phyloP scores from a whole-genome alignment of 2,113 vertebrate species.

The Anser brachyrhynchus region DNA sequence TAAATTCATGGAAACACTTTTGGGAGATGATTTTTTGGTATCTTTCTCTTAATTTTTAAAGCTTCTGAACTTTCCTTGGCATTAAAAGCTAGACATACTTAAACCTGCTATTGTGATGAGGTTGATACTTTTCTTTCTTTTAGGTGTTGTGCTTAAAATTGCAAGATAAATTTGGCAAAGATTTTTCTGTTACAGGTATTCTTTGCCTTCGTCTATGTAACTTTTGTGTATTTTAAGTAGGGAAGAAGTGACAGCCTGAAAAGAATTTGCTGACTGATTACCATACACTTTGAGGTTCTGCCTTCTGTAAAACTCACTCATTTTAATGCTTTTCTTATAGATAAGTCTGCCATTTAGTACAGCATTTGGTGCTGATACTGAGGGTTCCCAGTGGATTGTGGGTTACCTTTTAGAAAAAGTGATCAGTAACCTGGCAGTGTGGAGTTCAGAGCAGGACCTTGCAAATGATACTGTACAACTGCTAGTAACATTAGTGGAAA shows the following conservation, averaged over 20 bases:
- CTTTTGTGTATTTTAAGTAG: slow-evolving; percentile 34
- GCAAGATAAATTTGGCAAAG: slow-evolving; percentile 41
- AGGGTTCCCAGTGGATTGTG: slow-evolving; percentile 98
- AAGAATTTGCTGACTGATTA: slow-evolving; percentile 51
- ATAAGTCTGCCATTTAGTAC: slow-evolving; percentile 95
- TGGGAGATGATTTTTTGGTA: neutral
- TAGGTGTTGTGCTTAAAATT: neutral
- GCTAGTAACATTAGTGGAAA: slow-evolving; percentile 96
- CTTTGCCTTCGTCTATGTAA: slow-evolving; percentile 44
- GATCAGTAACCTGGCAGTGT: slow-evolving; percentile 97
- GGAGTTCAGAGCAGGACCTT: slow-evolving; percentile 96
- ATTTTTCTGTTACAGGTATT: neutral
- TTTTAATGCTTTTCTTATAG: slow-evolving; percentile 77
- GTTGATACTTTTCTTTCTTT: neutral
- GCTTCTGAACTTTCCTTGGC: neutral
- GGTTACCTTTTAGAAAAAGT: slow-evolving; percentile 99
- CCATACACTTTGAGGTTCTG: slow-evolving; percentile 54
- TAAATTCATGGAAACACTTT: neutral
- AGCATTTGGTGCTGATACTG: slow-evolving; percentile 95
- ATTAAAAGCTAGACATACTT: neutral
- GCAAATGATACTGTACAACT: slow-evolving; percentile 97
- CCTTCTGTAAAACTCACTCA: slow-evolving; percentile 56
- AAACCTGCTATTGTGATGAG: neutral
- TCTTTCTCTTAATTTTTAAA: slow-evolving; percentile 3
- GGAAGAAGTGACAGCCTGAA: slow-evolving; percentile 46